These are phyloP conservation scores for Plemyria rubiginata DNA, from an alignment of 2,888 invertebrate genomes.

Conservation along the genomic window DNA sequence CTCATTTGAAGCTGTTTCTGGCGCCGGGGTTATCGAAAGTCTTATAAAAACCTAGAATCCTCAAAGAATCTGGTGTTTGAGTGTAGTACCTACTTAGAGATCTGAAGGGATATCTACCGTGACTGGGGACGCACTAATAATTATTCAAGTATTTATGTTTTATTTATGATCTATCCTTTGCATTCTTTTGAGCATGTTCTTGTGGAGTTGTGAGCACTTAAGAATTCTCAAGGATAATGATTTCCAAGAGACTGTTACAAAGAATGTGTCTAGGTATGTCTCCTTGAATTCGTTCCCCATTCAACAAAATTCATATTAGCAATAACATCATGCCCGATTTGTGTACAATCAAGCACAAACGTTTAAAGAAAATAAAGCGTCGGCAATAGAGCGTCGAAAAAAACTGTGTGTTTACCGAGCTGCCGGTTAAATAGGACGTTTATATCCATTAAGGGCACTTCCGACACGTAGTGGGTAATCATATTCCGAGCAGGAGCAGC, in stretches of 20 bases:
- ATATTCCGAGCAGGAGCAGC: slow-evolving; percentile 77
- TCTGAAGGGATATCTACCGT: too few relatives aligned
- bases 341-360: slow-evolving; percentile 48
- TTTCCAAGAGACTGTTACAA: not conserved
- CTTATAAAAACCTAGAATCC: too few relatives aligned
- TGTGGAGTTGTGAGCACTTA: not conserved
- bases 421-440: slow-evolving; percentile 75
- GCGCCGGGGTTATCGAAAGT: too few relatives aligned
- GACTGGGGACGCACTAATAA: too few relatives aligned
- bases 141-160: too few relatives aligned
- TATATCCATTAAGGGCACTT: slow-evolving; percentile 81
- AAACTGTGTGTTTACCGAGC: slow-evolving; percentile 58
- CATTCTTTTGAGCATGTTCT: too few relatives aligned
- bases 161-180: too few relatives aligned
- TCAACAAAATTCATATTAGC: not conserved
- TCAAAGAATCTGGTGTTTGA: too few relatives aligned
- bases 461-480: slow-evolving; percentile 76
- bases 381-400: slow-evolving; percentile 55
- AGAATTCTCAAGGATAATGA: not conserved
- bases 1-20: too few relatives aligned
- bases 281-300: not conserved
- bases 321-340: slow-evolving; percentile 47
- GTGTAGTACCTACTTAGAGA: too few relatives aligned
- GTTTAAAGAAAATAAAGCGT: slow-evolving; percentile 49
- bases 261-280: not conserved